These are phyloP conservation scores for Pungitius pungitius DNA, from an alignment of 2,113 vertebrate genomes.

Conservation along the genomic window DNA sequence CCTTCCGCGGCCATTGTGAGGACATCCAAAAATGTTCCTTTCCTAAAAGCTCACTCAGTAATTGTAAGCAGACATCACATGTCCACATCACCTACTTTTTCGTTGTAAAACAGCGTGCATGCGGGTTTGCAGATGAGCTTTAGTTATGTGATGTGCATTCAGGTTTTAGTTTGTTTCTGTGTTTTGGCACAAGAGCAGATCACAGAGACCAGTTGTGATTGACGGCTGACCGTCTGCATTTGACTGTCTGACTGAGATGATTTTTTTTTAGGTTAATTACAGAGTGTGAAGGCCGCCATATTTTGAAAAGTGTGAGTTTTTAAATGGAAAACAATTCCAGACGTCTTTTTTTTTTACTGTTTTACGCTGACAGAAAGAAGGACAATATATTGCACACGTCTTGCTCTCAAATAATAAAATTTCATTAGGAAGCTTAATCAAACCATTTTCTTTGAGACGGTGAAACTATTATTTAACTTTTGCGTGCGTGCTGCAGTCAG, in stretches of 20 bases:
- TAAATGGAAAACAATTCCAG: neutral
- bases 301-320: neutral
- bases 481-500: slow-evolving; percentile 45
- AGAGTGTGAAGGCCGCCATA: neutral
- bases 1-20: neutral
- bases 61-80: neutral
- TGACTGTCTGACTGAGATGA: neutral
- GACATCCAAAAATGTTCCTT: neutral
- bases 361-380: neutral
- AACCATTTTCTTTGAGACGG: slow-evolving; percentile 28
- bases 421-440: slow-evolving; percentile 11
- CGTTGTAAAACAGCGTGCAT: neutral
- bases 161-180: slow-evolving; percentile 6
- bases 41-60: neutral
- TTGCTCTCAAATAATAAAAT: neutral
- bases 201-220: neutral
- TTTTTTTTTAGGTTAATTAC: neutral
- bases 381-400: neutral
- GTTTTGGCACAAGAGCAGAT: neutral
- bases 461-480: slow-evolving; percentile 34
- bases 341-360: neutral
- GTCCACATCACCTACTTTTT: neutral
- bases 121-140: neutral
- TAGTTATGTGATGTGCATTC: neutral
- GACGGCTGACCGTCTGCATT: slow-evolving; percentile 3